These are phyloP conservation scores for Eulithis testata DNA, from an alignment of 2,888 invertebrate genomes.

Conservation along the genomic window DNA sequence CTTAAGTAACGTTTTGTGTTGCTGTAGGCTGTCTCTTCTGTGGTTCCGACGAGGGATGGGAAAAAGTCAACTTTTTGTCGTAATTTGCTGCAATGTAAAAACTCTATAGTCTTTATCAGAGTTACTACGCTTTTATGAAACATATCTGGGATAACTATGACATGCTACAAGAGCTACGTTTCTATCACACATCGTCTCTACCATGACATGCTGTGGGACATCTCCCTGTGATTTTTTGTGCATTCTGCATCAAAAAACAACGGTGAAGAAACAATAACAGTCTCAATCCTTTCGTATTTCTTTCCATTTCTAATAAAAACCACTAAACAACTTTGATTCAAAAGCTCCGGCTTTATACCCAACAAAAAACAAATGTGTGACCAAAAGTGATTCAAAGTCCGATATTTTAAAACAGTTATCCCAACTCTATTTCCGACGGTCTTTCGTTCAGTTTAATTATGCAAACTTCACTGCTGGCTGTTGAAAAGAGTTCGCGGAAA, in stretches of 20 bases:
- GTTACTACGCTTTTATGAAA: no score
- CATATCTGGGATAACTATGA: no score
- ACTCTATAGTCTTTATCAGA: no score
- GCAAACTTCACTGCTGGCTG: slow-evolving; percentile 21
- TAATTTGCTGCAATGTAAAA: not conserved
- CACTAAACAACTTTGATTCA: not conserved
- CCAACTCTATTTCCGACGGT: slow-evolving; percentile 16
- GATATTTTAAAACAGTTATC: not conserved
- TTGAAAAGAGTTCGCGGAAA: slow-evolving; percentile 26
- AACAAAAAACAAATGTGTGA: not conserved
- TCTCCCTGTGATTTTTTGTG: no score
- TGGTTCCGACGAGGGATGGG: slow-evolving; percentile 19
- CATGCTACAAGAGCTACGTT: no score
- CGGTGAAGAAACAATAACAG: no score
- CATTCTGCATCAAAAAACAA: no score
- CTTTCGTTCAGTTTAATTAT: slow-evolving; percentile 28
- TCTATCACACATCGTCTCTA: no score
- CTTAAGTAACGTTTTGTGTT: slow-evolving; percentile 32
- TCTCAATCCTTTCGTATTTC: no score
- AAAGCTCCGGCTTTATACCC: not conserved
- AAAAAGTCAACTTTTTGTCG: not conserved
- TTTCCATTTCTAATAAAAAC: not conserved
- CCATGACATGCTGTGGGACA: no score
- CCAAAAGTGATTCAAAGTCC: not conserved
- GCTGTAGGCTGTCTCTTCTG: slow-evolving; percentile 29